Percentiles rank a stretch among this genome's conserved stretches.
These are phyloP conservation scores for Taxidea taxus DNA, from an alignment of 2,113 vertebrate species.

Conservation along the genomic window DNA sequence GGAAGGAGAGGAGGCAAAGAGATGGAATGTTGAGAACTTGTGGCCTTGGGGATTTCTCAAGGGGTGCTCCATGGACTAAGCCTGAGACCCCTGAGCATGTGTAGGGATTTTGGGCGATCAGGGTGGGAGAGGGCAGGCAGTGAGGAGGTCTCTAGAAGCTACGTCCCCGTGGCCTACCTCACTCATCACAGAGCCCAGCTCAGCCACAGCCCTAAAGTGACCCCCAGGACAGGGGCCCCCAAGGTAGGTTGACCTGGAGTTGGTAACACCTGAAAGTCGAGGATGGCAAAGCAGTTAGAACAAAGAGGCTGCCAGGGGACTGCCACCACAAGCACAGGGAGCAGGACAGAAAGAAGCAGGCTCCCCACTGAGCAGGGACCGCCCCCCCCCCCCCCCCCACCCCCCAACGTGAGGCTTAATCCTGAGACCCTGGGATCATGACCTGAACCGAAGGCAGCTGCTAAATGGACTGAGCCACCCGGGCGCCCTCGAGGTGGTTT, in stretches of 20 bases:
- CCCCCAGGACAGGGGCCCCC: neutral
- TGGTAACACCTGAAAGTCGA: neutral
- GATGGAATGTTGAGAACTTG: neutral
- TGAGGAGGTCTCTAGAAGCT: neutral
- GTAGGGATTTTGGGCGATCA: neutral
- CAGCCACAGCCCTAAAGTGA: neutral
- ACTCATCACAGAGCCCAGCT: neutral
- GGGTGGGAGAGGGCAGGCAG: neutral
- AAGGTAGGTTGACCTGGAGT: neutral
- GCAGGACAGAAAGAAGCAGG: neutral
- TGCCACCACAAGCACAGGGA: neutral
- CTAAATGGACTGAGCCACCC: neutral
- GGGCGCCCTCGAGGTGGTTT: neutral
- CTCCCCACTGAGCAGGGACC: neutral
- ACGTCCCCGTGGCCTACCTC: neutral
- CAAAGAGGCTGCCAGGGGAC: neutral
- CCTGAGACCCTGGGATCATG: neutral
- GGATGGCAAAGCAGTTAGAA: neutral
- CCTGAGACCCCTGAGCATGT: neutral
- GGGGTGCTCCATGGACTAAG: neutral
- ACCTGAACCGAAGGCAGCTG: neutral
- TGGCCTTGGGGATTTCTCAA: neutral
- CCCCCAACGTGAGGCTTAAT: neutral
- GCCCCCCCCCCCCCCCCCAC: neutral
- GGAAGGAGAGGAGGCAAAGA: neutral